A percentile compares a stretch with the other conserved stretches of the same genome.
These are phyloP conservation scores for Drosophila kanapiae DNA, from an alignment of 1,140 invertebrate species.

Conservation along the genomic window DNA sequence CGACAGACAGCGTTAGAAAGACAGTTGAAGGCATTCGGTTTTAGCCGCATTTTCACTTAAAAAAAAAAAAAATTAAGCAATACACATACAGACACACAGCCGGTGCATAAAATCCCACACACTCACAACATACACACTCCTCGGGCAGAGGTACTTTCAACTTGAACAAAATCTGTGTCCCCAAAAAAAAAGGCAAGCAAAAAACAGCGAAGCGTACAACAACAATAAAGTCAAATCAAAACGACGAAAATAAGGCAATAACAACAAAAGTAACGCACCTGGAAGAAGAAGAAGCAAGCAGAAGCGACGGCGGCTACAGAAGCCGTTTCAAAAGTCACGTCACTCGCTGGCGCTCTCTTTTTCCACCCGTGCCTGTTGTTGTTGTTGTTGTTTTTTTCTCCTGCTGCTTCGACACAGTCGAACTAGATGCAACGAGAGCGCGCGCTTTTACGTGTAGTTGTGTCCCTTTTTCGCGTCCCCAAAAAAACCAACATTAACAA, in stretches of 20 bases:
- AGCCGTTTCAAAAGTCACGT: constrained; percentile 63
- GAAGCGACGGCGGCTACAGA: constrained; percentile 13
- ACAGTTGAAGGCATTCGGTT: constrained; percentile 3
- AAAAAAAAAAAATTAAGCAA: constrained; percentile 27
- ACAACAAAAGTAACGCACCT: constrained; percentile 44
- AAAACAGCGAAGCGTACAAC: constrained; percentile 7
- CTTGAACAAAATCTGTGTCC: constrained; percentile 58
- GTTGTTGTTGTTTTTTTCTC: constrained; percentile 3
- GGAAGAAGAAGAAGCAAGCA: constrained; percentile 42
- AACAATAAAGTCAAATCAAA: constrained; percentile 10
- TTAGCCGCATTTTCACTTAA: constrained; percentile 25
- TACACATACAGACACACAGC: constrained; percentile 11
- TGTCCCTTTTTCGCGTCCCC: constrained; percentile 29
- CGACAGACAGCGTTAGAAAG: neutral
- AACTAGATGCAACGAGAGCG: constrained; percentile 58
- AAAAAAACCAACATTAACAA: constrained; percentile 17
- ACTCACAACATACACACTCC: neutral
- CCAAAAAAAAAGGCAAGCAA: constrained; percentile 43
- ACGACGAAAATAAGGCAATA: constrained; percentile 32
- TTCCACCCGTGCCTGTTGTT: constrained; percentile 27
- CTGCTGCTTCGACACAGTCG: constrained; percentile 9
- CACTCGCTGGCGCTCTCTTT: constrained; percentile 50
- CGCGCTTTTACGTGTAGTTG: constrained; percentile 33
- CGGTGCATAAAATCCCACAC: constrained; percentile 31
- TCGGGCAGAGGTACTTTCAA: constrained; percentile 40